Evolutionary conservation across 2,113 vertebrate species (phyloP).

Genomic region (Macrotus californicus): DNA sequence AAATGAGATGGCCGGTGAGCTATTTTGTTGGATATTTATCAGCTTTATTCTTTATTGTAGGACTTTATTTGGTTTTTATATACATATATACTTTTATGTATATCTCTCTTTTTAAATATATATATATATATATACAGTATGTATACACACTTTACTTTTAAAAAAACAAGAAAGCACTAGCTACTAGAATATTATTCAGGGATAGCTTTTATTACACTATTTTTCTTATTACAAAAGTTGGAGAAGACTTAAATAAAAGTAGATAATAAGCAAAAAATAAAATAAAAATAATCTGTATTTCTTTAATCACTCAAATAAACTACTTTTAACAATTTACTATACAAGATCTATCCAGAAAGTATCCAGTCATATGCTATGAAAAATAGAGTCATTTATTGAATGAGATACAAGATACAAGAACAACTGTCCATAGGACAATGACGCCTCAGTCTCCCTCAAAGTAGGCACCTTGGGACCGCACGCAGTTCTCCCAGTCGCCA

Average conservation of each 20-base stretch:
- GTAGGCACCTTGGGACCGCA: no score
- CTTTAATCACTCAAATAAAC: slow-evolving; percentile 5
- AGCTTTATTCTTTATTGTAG: slow-evolving; percentile 13
- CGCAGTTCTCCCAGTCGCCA: no score
- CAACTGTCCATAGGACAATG: no score
- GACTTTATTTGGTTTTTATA: not conserved
- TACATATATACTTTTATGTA: not conserved
- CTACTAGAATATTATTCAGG: not conserved
- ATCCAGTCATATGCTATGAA: no score
- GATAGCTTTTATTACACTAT: not conserved
- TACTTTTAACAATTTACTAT: not conserved
- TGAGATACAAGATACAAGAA: no score
- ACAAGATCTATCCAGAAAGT: no score
- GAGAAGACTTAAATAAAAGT: not conserved
- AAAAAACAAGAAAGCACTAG: not conserved
- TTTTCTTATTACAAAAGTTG: not conserved
- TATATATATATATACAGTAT: not conserved
- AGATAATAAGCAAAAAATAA: not conserved
- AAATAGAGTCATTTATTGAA: no score
- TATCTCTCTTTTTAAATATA: not conserved
- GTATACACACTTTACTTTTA: not conserved
- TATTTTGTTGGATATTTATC: slow-evolving; percentile 2
- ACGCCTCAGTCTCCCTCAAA: no score
- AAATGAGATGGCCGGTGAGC: slow-evolving; percentile 51
- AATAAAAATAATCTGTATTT: not conserved